Base-by-base conservation (phyloP, 92 coral and sea anemone species). In the Umimayanthus chanpuru region DNA sequence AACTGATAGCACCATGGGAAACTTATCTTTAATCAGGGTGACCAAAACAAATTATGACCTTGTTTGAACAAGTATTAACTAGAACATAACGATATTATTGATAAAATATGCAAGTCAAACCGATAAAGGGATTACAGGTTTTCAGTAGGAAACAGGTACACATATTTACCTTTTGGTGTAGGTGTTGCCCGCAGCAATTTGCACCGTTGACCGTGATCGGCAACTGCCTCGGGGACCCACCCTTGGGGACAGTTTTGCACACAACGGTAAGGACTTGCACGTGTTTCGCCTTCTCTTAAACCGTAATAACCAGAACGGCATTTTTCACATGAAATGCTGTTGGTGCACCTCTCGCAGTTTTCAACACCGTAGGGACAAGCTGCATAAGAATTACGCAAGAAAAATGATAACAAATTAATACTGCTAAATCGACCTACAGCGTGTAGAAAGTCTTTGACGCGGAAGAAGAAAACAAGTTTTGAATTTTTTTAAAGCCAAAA, bases 191-290 rank as follows among this genome's bases (percentile, higher is more conserved):
- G 26, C 25, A 28, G 5, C 23, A 12, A 65, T 29, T 40, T 18
- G 76, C 87, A 83, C 66, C 87, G 87, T 67, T 70, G 87, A 68
- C 87, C 87, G 41, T 83, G 55, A 36, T 44, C 78, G 3, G 40
- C 65, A 6, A 83, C 87, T n/a, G 78, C 30, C 41, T 25, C 87
- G 4, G 87, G 44, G 14, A 28, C 36, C 43, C 61, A 83, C n/a
- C 77, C 58, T 16, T 68, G 76, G 29, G 87, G 87, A 16, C 87
- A 83, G 9, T 5, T 70, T 68, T 23, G 25, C 7, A 67, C 78
- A 26, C 87, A 83, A 20, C 78, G 66, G 23, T 67, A 70, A n/a
- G 65, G 78, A 7, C 87, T 83, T 1, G 65, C 28, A 47, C 78
- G 87, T 4, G 65, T 5, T 36, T 28, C 58, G 36, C 87, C 78